Base-by-base conservation (phyloP, 2,797 vertebrate genomes). In the Oreochromis grahami region DNA sequence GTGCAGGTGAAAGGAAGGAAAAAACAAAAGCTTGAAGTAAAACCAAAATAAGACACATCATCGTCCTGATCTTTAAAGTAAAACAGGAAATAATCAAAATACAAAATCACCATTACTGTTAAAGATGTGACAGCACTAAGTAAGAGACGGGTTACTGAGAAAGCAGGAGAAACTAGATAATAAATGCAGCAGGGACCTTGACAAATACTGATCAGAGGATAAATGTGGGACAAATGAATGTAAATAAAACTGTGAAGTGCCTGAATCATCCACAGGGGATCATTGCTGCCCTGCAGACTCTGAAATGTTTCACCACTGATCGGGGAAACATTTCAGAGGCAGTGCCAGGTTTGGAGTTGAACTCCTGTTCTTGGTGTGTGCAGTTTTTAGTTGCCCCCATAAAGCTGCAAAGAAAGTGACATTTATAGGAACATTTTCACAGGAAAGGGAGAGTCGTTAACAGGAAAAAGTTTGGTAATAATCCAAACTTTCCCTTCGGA, bases 361-460 rank as follows among this genome's bases (percentile, higher is more conserved):
- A 41, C 36, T 68, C n/a, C 36, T 41, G 7, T 14, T 68, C 36
- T 68, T 15, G 36, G 21, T 45, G 65, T 45, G 65, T 0, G 13
- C 26, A 11, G 41, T 24, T 45, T 17, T 70, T 26, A 6, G n/a
- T 45, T 70, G 8, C 6, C 51, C 17, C 29, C 41, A 56, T 81
- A 34, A 87, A 91, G 32, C 45, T 5, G 3, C 24, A n/a, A 51
- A 45, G 70, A 63, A 83, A 32, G 70, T 0, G 56, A 82, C 83
- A 80, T 86, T 87, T 86, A 87, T 87, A 41, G 4, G 68, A 77
- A 51, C 41, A 41, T 19, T 88, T 83, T 87, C 72, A 51, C 3
- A 1, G 55, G 41, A 17, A 36, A 2, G 52, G 78, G 72, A 68
- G 13, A 5, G 36, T 43, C 17, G 2, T 83, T 77, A 83, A 74